Percentiles rank a stretch among this genome's conserved stretches.
Evolutionary conservation across 1,140 invertebrate species (phyloP).

Genomic region (Drosophila nigrodunni): DNA sequence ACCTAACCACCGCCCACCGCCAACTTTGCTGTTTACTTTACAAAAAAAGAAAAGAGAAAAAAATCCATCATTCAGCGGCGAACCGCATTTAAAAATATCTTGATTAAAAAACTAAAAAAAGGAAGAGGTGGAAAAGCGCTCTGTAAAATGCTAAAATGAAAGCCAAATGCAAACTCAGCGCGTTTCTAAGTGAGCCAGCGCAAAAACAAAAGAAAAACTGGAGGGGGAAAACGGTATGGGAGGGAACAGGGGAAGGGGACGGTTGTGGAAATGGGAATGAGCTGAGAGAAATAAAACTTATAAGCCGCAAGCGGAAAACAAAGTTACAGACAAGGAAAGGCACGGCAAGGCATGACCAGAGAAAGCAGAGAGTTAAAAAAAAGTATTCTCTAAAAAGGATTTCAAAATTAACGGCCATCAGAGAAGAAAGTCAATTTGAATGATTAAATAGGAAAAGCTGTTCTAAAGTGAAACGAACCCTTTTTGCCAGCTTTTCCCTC

Average conservation of each 20-base stretch:
- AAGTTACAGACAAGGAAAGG: slow-evolving; percentile 53
- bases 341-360: neutral
- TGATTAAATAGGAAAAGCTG: slow-evolving; percentile 78
- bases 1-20: slow-evolving; percentile 8
- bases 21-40: slow-evolving; percentile 75
- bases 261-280: slow-evolving; percentile 34
- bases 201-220: slow-evolving; percentile 24
- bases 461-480: slow-evolving; percentile 43
- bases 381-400: slow-evolving; percentile 66
- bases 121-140: slow-evolving; percentile 45
- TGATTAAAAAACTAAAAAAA: slow-evolving; percentile 77
- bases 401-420: slow-evolving; percentile 78
- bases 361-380: neutral
- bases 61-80: slow-evolving; percentile 78
- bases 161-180: slow-evolving; percentile 79
- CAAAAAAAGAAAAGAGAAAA: slow-evolving; percentile 24
- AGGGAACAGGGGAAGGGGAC: slow-evolving; percentile 39
- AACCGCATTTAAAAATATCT: slow-evolving; percentile 78
- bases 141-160: slow-evolving; percentile 68
- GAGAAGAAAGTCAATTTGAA: slow-evolving; percentile 76
- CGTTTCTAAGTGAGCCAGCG: slow-evolving; percentile 63
- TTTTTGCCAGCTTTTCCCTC: slow-evolving; percentile 2
- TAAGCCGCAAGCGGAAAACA: slow-evolving; percentile 74
- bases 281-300: slow-evolving; percentile 60
- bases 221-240: neutral